Percentiles rank a stretch among this genome's conserved stretches.
These are phyloP conservation scores for Rallus crepitans DNA, from an alignment of 2,797 vertebrate species.

Conservation along the genomic window DNA sequence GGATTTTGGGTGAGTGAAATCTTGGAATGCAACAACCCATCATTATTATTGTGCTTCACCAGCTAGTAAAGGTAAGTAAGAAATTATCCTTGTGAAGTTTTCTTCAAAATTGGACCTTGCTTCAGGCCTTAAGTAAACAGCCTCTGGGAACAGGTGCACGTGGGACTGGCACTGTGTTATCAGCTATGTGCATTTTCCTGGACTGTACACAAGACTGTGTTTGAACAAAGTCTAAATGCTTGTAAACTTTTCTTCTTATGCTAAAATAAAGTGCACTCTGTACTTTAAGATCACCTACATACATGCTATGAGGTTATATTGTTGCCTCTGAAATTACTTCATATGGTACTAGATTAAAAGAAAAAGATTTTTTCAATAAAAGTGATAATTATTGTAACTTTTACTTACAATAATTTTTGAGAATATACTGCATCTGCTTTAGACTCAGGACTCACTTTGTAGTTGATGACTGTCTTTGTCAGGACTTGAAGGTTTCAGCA, in stretches of 20 bases:
- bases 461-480: not conserved
- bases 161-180: not conserved
- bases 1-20: constrained; percentile 3
- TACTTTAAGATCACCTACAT: not conserved
- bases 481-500: not conserved
- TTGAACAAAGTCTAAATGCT: not conserved
- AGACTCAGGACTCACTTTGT: not conserved
- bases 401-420: not conserved
- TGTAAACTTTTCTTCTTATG: not conserved
- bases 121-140: constrained; percentile 45
- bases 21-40: not conserved
- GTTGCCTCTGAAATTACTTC: not conserved
- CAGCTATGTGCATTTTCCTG: not conserved
- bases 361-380: not conserved
- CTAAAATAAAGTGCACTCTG: not conserved
- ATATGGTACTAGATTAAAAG: not conserved
- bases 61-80: not conserved
- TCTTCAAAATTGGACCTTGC: constrained; percentile 9
- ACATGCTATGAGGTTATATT: not conserved
- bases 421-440: not conserved
- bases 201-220: not conserved
- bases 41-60: not conserved
- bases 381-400: not conserved
- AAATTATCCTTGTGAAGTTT: constrained; percentile 24
- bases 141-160: constrained; percentile 18